phyloP scores from a whole-genome alignment of 2,888 invertebrate genomes.

The Athalia circularis region DNA sequence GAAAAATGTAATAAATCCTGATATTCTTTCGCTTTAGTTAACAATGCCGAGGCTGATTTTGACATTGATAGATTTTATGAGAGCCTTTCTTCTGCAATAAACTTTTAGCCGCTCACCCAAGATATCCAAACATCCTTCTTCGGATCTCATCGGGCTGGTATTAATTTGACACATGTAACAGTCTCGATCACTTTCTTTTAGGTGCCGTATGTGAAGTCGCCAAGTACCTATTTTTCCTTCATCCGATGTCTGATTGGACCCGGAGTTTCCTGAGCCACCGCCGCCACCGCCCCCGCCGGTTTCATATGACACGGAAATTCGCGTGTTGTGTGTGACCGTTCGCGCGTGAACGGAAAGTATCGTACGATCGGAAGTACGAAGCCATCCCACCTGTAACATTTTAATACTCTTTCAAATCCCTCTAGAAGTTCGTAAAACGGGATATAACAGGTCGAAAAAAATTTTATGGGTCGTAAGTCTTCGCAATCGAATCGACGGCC shows the following conservation, averaged over 20 bases:
- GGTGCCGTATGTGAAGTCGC: conserved; percentile 89
- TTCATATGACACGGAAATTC: conserved; percentile 89
- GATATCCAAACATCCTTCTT: conserved; percentile 91
- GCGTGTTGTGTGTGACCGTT: conserved; percentile 88
- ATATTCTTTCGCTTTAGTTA: background rate
- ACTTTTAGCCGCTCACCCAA: conserved; percentile 80
- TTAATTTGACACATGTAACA: conserved; percentile 97
- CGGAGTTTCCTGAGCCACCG: conserved; percentile 88
- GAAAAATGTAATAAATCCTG: too few relatives aligned
- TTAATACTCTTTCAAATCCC: background rate
- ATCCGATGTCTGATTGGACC: conserved; percentile 87
- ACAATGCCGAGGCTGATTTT: too few relatives aligned
- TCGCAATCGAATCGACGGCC: too few relatives aligned
- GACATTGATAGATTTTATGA: too few relatives aligned
- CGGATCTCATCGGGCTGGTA: conserved; percentile 90
- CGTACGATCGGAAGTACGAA: conserved; percentile 93
- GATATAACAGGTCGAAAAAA: too few relatives aligned
- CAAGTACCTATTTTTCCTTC: conserved; percentile 89
- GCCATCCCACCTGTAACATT: conserved; percentile 87
- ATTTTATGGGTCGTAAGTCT: too few relatives aligned
- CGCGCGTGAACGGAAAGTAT: conserved; percentile 89
- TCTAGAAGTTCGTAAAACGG: too few relatives aligned
- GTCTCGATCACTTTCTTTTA: conserved; percentile 88
- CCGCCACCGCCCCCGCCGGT: conserved; percentile 82
- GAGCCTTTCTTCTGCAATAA: too few relatives aligned